Evolutionary conservation across 2,797 vertebrate genomes (phyloP), one percentile per base, ranked within the genome.

Genomic region (Strix occidentalis): DNA sequence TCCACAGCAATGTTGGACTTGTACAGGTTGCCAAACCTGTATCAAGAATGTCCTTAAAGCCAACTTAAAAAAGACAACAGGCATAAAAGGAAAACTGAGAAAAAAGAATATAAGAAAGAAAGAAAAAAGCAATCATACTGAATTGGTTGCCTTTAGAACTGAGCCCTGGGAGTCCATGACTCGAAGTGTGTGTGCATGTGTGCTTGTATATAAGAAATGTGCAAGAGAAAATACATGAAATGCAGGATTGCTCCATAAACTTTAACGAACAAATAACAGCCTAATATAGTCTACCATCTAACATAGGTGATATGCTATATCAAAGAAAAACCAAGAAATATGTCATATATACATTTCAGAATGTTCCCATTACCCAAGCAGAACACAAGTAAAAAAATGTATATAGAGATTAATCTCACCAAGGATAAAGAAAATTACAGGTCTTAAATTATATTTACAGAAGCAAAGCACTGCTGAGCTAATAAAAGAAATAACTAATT

Each of bases 291-390:
- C 68, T 65, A 88, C 87, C 53, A 61, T 43, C 61, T 92, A 79
- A 92, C 87, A 87, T 35, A 94, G 70, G 66, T 75, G 57, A 69
- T 51, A 65, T 7, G 35, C 46, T 93, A 46, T 63, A 96, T 89
- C 65, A 89, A 93, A 95, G 71, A 65, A 94, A 94, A 95, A 56
- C 21, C 70, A 96, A 97, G 74, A 82, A 97, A 66, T 72, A 88
- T 79, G 69, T 87, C 84, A 65, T 48, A 76, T 69, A 93, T 78
- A 90, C 45, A 16, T 77, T 95, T 95, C 29, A 2, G 66, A 89
- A 96, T 74, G 78, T 79, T 96, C 74, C 84, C 72, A 90, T 94
- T 97, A 94, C 68, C 87, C 90, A 97, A 97, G 85, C 43, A 41
- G 75, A 97, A 96, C 70, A 93, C 39, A 92, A 79, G 89, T 75